Evolutionary conservation across 2,113 vertebrate genomes (phyloP), one percentile per base, ranked within the genome.

Genomic region (Phasianus colchicus): DNA sequence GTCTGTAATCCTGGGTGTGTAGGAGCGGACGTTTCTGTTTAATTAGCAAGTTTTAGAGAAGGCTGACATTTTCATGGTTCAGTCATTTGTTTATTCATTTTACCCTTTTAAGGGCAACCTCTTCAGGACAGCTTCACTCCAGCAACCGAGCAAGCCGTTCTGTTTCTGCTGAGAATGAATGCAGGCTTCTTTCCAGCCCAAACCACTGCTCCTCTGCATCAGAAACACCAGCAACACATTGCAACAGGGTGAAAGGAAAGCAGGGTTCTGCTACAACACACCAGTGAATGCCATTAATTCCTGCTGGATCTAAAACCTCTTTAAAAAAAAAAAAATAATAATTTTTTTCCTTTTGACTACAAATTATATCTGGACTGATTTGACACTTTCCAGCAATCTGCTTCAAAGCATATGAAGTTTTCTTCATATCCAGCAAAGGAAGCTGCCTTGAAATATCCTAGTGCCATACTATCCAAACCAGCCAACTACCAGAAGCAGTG

Each of bases 81-180:
- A 81, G 65, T 42, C 20, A 48, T 58, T 63, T 27, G 67, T 60
- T 92, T 93, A 73, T 34, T 88, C 83, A 58, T 66, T 80, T 89
- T 74, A 92, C 79, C 82, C 94, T 96, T 93, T 89, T 88, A 95
- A 95, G 94, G 91, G 38, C 85, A 93, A 93, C 71, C 78, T 92
- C 64, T 86, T 74, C 85, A 81, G 42, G 67, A 55, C 69, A 77
- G 63, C 47, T 72, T 88, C 78, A 61, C 73, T 60, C 38, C 83
- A 77, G 74, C 1, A 2, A 89, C 9, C 63, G 47, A 81, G 21
- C 25, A 83, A 30, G 36, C 67, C 80, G 36, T 43, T 60, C 67
- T 83, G 32, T 38, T 89, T 80, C 64, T 92, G 42, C 58, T 1
- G 2, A 87, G 21, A 60, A 75, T 52, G 40, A 86, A 18, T 38